Conservation (phyloP, 2,888 invertebrate genomes). For the Melipona bicolor region DNA sequence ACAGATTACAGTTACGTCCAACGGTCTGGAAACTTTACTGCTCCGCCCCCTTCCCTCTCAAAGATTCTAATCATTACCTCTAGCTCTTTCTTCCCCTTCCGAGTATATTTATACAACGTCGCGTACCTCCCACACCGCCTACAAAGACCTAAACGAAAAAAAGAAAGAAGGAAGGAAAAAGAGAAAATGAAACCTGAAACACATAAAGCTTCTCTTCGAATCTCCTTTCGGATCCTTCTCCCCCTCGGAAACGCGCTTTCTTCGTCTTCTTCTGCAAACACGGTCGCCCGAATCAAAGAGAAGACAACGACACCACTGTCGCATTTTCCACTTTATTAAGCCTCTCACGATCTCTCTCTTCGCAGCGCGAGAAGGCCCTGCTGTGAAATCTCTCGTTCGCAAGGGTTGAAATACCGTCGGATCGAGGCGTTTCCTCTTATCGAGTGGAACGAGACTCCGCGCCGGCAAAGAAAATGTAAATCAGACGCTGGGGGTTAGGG, state of each 20-base stretch:
- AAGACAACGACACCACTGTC: conserved; percentile 29
- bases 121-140: neutral
- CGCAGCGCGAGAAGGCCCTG: conserved; percentile 1
- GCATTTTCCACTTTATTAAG: conserved; percentile 57
- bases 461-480: conserved; percentile 79
- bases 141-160: neutral
- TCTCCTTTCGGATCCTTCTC: neutral
- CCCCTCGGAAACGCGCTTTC: neutral
- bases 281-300: conserved; percentile 12
- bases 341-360: conserved; percentile 40
- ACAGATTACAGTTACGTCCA: conserved; percentile 14
- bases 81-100: too few relatives aligned
- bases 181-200: neutral
- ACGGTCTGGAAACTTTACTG: conserved; percentile 27
- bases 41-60: neutral
- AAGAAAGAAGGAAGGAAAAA: too few relatives aligned
- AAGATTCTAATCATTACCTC: conserved; percentile 13
- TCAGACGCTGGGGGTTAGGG: conserved; percentile 73
- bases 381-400: conserved; percentile 63
- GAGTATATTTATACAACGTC: neutral
- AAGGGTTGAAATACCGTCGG: conserved; percentile 75
- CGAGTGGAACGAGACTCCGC: conserved; percentile 73
- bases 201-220: neutral
- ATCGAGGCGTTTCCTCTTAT: conserved; percentile 78
- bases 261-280: neutral